Evolutionary conservation across 2,888 invertebrate species (phyloP).

Genomic region (Lamproptera curius): DNA sequence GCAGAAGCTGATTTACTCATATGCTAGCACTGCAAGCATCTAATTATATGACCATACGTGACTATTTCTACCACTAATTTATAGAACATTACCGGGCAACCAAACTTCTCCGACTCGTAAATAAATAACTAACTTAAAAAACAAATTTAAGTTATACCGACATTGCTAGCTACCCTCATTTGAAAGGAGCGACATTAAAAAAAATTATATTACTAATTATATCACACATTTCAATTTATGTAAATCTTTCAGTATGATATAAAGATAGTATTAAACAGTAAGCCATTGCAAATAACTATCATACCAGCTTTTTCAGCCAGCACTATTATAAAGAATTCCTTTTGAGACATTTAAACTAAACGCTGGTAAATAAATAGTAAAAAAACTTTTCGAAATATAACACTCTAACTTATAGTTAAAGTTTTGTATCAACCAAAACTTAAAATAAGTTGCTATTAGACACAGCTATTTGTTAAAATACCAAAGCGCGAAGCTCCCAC

Average conservation of each 20-base stretch:
- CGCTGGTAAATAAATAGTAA: constrained; percentile 65
- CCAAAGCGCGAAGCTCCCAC: constrained; percentile 43
- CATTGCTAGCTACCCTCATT: constrained; percentile 67
- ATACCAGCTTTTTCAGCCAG: constrained; percentile 41
- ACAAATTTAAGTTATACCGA: constrained; percentile 49
- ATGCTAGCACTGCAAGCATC: constrained; percentile 59
- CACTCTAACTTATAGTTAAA: constrained; percentile 77
- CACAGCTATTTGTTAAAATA: constrained; percentile 44
- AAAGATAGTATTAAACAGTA: constrained; percentile 42
- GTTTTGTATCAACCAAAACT: constrained; percentile 75
- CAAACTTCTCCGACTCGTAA: constrained; percentile 58
- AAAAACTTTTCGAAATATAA: constrained; percentile 52
- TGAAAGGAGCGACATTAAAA: constrained; percentile 54
- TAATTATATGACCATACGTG: constrained; percentile 56
- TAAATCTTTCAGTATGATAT: constrained; percentile 45
- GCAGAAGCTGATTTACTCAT: constrained; percentile 32
- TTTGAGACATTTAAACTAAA: constrained; percentile 58
- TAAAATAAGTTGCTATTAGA: constrained; percentile 73
- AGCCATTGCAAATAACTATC: constrained; percentile 46
- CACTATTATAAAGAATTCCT: constrained; percentile 33
- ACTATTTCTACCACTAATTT: constrained; percentile 54
- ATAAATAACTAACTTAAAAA: constrained; percentile 64
- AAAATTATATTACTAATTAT: constrained; percentile 47
- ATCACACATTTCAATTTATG: constrained; percentile 72
- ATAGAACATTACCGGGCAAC: constrained; percentile 63